Conservation (phyloP, 2,113 vertebrate genomes). For the Urocitellus parryii region DNA sequence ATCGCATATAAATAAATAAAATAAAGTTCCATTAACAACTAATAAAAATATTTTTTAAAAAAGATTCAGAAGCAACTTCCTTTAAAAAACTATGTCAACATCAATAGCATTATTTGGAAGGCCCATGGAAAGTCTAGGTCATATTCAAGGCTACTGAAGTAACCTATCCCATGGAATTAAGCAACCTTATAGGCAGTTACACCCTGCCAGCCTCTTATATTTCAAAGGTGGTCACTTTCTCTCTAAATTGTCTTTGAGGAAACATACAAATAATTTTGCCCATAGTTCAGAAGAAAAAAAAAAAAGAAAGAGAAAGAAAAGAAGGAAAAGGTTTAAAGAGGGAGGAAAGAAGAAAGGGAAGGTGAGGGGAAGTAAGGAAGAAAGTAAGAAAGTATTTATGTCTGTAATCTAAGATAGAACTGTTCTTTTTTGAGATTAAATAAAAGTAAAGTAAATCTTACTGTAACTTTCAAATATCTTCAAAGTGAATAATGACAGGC, state of each 20-base stretch:
- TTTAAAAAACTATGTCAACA: constrained; percentile 18
- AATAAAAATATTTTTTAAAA: too few relatives aligned
- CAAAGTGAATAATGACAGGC: constrained; percentile 29
- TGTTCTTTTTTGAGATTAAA: constrained; percentile 59
- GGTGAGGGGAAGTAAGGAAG: too few relatives aligned
- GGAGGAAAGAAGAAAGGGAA: not conserved
- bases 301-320: not conserved
- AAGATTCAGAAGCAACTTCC: constrained; percentile 47
- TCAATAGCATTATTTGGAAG: not conserved
- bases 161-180: not conserved
- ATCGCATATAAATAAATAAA: too few relatives aligned
- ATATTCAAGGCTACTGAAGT: not conserved
- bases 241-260: constrained; percentile 14
- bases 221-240: constrained; percentile 42
- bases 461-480: constrained; percentile 64
- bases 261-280: constrained; percentile 11
- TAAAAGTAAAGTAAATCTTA: constrained; percentile 75
- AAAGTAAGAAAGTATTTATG: not conserved
- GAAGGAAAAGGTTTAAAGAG: not conserved
- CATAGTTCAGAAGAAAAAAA: not conserved
- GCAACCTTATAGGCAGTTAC: not conserved
- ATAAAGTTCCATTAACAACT: too few relatives aligned
- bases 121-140: not conserved
- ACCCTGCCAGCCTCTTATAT: not conserved
- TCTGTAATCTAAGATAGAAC: not conserved